These are phyloP conservation scores for Melitaea athalia DNA, from an alignment of 2,888 invertebrate genomes.

Conservation along the genomic window DNA sequence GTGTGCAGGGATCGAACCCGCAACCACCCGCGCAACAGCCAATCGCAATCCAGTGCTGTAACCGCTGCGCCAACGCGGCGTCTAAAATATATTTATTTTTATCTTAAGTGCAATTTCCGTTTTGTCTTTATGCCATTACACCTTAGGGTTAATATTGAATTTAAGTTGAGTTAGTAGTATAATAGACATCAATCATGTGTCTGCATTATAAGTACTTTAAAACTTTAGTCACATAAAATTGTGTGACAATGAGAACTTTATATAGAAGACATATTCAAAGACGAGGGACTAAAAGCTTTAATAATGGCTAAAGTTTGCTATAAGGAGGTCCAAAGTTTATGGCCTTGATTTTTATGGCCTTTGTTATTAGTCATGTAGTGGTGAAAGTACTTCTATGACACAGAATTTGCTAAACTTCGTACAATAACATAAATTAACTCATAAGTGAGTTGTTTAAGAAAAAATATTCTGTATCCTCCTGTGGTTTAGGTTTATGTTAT, in stretches of 20 bases:
- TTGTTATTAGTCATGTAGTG: slow-evolving; percentile 26
- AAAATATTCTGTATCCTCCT: no score
- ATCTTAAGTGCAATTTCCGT: no score
- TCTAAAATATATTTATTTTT: no score
- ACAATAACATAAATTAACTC: not conserved
- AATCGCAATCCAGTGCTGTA: no score
- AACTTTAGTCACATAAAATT: slow-evolving; percentile 4
- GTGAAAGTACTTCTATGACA: slow-evolving; percentile 4
- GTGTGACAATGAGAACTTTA: slow-evolving; percentile 14
- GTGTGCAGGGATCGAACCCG: no score
- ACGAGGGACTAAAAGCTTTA: slow-evolving; percentile 30
- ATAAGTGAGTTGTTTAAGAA: not conserved
- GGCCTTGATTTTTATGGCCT: slow-evolving; percentile 30
- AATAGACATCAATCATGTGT: not conserved
- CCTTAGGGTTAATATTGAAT: no score
- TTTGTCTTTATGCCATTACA: no score
- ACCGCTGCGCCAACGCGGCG: no score
- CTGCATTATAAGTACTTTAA: slow-evolving; percentile 6
- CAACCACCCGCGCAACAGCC: no score
- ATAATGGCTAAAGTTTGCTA: slow-evolving; percentile 30
- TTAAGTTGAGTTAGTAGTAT: not conserved
- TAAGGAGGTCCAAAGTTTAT: slow-evolving; percentile 31
- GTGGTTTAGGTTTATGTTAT: no score
- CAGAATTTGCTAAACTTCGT: not conserved
- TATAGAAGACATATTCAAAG: slow-evolving; percentile 23